These are phyloP conservation scores for Patella depressa DNA, from an alignment of 2,888 invertebrate species.

Conservation along the genomic window DNA sequence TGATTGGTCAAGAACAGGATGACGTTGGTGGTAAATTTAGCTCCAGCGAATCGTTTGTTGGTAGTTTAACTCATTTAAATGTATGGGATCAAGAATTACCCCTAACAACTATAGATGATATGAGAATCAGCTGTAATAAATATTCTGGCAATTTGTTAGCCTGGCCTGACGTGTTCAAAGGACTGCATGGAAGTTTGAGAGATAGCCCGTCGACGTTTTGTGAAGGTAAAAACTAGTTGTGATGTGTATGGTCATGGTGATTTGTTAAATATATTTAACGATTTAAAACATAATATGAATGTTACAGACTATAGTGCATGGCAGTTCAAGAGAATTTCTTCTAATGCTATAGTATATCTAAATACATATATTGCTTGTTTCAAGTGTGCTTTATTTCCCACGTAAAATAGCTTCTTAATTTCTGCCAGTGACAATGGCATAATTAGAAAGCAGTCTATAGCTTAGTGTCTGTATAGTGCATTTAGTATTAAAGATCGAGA, in stretches of 20 bases:
- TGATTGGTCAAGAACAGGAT: constrained; percentile 82
- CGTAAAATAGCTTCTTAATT: no score
- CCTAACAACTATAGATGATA: constrained; percentile 70
- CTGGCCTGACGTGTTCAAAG: constrained; percentile 77
- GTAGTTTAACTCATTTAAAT: constrained; percentile 77
- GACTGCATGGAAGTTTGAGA: constrained; percentile 75
- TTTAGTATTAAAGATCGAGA: no score
- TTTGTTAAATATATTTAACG: background rate
- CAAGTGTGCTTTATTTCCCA: no score
- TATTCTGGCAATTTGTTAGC: constrained; percentile 76
- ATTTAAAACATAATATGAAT: background rate
- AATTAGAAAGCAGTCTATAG: no score
- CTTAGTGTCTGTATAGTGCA: no score
- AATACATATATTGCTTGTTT: no score
- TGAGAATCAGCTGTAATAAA: constrained; percentile 67
- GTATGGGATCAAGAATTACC: constrained; percentile 76
- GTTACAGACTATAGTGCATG: no score
- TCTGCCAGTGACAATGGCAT: no score
- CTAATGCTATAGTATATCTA: no score
- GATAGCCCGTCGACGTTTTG: constrained; percentile 77
- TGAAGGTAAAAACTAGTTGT: constrained; percentile 57
- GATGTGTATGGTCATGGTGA: constrained; percentile 7
- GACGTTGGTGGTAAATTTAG: constrained; percentile 77
- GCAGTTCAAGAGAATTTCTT: no score
- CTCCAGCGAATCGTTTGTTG: constrained; percentile 79